Conservation (phyloP, 2,888 invertebrate species). For the Lithophane socia region DNA sequence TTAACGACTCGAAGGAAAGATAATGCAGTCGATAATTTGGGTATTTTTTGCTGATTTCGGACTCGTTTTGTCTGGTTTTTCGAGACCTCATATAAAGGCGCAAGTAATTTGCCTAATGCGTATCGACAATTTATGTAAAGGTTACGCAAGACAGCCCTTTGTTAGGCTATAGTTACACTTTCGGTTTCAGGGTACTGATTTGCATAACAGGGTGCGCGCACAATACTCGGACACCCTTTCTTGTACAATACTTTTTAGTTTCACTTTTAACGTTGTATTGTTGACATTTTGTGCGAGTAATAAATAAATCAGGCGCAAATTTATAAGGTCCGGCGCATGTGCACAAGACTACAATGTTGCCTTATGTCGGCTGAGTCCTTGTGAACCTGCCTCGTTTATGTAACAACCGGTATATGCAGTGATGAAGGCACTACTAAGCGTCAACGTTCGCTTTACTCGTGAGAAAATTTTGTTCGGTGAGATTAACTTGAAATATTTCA, state of each 20-base stretch:
- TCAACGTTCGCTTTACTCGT: constrained; percentile 65
- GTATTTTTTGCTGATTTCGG: constrained; percentile 76
- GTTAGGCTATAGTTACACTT: constrained; percentile 80
- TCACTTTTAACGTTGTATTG: constrained; percentile 88
- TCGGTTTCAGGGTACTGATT: constrained; percentile 89
- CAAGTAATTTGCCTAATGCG: constrained; percentile 87
- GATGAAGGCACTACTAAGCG: constrained; percentile 63
- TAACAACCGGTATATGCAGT: constrained; percentile 70
- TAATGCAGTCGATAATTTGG: constrained; percentile 78
- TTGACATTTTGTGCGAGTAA: constrained; percentile 87
- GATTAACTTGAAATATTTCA: constrained; percentile 42
- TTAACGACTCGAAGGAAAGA: constrained; percentile 69
- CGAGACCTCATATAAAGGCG: constrained; percentile 75
- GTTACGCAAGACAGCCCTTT: constrained; percentile 83
- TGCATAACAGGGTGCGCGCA: constrained; percentile 86
- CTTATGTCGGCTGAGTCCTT: constrained; percentile 68
- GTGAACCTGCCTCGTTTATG: constrained; percentile 69
- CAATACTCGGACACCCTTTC: constrained; percentile 86
- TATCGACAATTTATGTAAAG: constrained; percentile 88
- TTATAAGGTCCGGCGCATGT: constrained; percentile 83
- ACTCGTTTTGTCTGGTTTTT: constrained; percentile 78
- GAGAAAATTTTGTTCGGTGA: constrained; percentile 65
- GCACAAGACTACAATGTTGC: constrained; percentile 81
- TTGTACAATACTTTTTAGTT: constrained; percentile 85
- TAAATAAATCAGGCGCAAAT: constrained; percentile 89